A percentile compares a stretch with the other conserved stretches of the same genome.
Conservation (phyloP, 2,888 invertebrate species). For the Hedychridium roseum region DNA sequence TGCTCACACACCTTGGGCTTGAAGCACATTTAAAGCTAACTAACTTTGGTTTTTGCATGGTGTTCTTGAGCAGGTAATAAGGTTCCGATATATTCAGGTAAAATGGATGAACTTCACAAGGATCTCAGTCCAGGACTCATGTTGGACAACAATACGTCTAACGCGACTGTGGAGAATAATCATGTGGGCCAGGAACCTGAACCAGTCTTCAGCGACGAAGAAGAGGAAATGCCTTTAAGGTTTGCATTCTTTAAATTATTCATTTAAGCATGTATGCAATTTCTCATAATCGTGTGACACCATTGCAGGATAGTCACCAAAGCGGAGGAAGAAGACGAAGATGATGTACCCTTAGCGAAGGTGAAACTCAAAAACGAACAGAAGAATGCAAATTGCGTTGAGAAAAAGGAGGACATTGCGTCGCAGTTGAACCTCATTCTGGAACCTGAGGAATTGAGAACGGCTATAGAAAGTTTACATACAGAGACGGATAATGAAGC, state of each 20-base stretch:
- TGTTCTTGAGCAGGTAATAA: conserved; percentile 57
- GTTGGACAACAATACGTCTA: conserved; percentile 48
- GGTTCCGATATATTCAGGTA: conserved; percentile 61
- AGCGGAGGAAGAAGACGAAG: conserved; percentile 73
- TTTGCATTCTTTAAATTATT: conserved; percentile 15
- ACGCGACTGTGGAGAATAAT: conserved; percentile 61
- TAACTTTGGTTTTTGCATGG: conserved; percentile 54
- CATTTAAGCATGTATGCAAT: conserved; percentile 1
- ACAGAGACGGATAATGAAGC: conserved; percentile 69
- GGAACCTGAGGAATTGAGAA: conserved; percentile 67
- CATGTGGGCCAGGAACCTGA: conserved; percentile 70
- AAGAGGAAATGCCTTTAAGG: conserved; percentile 71
- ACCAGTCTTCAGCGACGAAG: conserved; percentile 86
- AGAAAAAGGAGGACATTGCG: conserved; percentile 53
- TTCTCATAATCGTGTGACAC: background rate
- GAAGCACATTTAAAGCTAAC: conserved; percentile 48
- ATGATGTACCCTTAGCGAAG: conserved; percentile 81
- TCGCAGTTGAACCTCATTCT: conserved; percentile 53
- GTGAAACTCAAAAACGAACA: conserved; percentile 70
- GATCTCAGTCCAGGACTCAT: conserved; percentile 51
- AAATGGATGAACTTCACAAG: conserved; percentile 61
- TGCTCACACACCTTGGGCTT: no score
- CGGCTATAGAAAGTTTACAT: conserved; percentile 68
- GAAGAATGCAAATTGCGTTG: conserved; percentile 51
- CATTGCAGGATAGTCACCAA: conserved; percentile 53